A percentile compares a stretch with the other conserved stretches of the same genome.
Evolutionary conservation across 1,140 invertebrate genomes (phyloP).

Genomic region (Babylonia areolata): DNA sequence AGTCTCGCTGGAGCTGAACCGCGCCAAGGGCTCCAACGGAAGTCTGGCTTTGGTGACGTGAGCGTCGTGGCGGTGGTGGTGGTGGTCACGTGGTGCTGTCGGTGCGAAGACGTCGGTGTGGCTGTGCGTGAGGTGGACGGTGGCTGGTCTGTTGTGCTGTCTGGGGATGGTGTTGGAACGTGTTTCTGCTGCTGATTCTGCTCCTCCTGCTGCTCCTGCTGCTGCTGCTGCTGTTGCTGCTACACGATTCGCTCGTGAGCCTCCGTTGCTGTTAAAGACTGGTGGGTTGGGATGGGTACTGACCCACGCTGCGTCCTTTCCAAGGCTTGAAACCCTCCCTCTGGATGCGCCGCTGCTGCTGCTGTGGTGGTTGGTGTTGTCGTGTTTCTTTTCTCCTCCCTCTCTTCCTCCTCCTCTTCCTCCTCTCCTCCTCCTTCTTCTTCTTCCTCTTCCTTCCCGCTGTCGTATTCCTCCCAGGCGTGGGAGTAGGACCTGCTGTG

Average conservation of each 20-base stretch:
- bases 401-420: not conserved
- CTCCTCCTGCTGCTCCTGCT: not conserved
- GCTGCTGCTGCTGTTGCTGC: not conserved
- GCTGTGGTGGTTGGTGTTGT: too few relatives aligned
- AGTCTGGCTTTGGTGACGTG: too few relatives aligned
- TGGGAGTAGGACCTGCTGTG: constrained; percentile 15
- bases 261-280: too few relatives aligned
- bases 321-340: not conserved
- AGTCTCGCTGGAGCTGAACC: constrained; percentile 4
- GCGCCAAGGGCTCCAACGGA: not conserved
- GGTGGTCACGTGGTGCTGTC: too few relatives aligned
- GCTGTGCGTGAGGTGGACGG: not conserved
- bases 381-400: not conserved
- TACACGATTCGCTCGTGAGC: not conserved
- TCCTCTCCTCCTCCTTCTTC: not conserved
- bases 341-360: too few relatives aligned
- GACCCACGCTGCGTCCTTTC: not conserved
- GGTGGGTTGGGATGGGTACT: not conserved
- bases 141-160: not conserved
- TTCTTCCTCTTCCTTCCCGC: not conserved
- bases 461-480: constrained; percentile 22
- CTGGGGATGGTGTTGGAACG: not conserved
- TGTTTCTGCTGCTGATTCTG: not conserved
- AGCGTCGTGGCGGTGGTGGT: too few relatives aligned
- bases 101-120: not conserved